Base-by-base conservation (phyloP, 2,797 vertebrate genomes). In the Fistularia commersonii region DNA sequence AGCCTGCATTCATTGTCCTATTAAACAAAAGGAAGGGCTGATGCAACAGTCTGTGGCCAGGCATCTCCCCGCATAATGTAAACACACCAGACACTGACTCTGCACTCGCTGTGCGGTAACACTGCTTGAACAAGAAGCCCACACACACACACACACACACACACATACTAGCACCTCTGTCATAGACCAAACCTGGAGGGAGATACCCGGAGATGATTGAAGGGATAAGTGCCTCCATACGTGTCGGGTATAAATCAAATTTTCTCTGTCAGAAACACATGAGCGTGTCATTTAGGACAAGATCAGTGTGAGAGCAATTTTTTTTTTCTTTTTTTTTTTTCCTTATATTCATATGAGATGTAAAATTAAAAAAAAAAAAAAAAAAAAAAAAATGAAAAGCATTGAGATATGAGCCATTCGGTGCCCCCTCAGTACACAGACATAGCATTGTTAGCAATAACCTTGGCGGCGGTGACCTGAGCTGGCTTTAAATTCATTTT, bases 11-110 rank as follows among this genome's bases (percentile, higher is more conserved):
- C 76, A 85, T 83, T 84, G 77, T 81, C 54, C 74, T 65, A 53
- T 76, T 77, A 68, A 76, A 86, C 80, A 85, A 75, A 81, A 64
- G 61, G 54, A 78, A 76, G 45, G 59, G 72, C 76, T 84, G 82
- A 86, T 75, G 81, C 81, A 77, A 81, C 68, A 72, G 79, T 83
- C 71, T 64, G 54, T 51, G 71, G 54, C 70, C 67, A 61, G 60
- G 63, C 57, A 9, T 72, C 58, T 73, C 38, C 43, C 54, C 71
- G 75, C 69, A 75, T 63, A 69, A 69, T 56, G 69, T 64, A 76
- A 77, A 72, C 72, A 76, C 72, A 55, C 68, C 64, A 65, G 59
- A 75, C 76, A 76, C 62, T 69, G 72, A 79, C 75, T 79, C 69
- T 10, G 54, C 75, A 61, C 65, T 72, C 32, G 41, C 70, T 64